phyloP scores from a whole-genome alignment of 2,113 vertebrate species.

The Isichthys henryi region DNA sequence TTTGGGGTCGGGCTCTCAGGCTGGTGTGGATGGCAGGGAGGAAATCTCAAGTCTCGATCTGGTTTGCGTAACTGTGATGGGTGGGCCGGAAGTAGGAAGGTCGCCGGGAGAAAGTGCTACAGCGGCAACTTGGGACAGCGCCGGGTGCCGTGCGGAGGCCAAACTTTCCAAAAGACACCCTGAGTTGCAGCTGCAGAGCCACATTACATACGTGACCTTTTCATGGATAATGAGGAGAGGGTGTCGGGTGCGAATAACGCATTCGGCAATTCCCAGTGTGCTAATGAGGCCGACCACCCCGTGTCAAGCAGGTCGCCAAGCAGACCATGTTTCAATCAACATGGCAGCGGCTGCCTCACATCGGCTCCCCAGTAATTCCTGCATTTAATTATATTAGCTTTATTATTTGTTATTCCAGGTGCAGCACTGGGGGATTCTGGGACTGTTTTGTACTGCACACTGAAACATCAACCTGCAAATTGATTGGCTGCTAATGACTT shows the following conservation, averaged over 20 bases:
- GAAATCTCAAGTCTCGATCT: not conserved
- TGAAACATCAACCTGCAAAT: not conserved
- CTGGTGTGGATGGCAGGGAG: not conserved
- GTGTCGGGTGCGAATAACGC: not conserved
- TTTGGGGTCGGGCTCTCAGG: not conserved
- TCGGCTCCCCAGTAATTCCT: not conserved
- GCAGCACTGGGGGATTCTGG: not conserved
- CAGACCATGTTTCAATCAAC: not conserved
- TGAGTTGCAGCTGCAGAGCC: not conserved
- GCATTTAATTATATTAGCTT: not conserved
- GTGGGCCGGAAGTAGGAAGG: not conserved
- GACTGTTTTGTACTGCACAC: not conserved
- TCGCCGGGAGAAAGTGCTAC: not conserved
- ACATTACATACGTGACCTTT: not conserved
- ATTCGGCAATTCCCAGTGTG: not conserved
- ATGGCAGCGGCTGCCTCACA: not conserved
- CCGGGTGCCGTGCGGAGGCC: not conserved
- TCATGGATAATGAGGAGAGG: not conserved
- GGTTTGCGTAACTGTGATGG: not conserved
- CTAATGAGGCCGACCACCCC: not conserved
- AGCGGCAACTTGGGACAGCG: not conserved
- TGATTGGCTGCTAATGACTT: not conserved
- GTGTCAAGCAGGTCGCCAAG: not conserved
- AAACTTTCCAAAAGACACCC: not conserved
- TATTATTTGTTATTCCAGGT: not conserved